Conservation (phyloP, 53 echinoderm and acorn worm species). For the Holothuria leucospilota region DNA sequence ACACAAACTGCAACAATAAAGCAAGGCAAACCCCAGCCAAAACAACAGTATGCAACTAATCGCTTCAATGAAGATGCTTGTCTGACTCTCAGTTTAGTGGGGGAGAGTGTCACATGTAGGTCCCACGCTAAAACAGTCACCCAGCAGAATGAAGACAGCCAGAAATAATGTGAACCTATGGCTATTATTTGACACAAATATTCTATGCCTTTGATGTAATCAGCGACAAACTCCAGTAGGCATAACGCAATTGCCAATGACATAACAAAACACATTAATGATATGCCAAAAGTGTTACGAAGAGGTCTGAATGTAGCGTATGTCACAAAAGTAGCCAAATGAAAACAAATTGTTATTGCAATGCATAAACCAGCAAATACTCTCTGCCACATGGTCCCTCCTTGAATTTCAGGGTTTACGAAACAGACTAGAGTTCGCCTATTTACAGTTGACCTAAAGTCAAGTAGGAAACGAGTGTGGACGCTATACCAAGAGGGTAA, state of each 20-base stretch:
- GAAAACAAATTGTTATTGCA: no score
- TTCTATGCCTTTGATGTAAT: neutral
- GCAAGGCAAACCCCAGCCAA: neutral
- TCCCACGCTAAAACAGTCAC: conserved; percentile 13
- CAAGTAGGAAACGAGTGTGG: no score
- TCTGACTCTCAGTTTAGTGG: neutral
- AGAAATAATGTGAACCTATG: neutral
- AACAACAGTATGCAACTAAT: neutral
- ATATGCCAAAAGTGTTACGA: no score
- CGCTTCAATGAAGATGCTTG: neutral
- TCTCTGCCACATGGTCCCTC: no score
- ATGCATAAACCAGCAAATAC: no score
- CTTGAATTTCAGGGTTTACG: no score
- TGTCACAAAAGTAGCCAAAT: no score
- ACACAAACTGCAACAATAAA: neutral
- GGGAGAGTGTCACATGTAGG: neutral
- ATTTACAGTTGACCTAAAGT: no score
- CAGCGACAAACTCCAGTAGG: neutral
- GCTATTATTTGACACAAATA: neutral
- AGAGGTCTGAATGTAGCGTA: neutral
- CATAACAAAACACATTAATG: no score
- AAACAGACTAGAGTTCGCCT: no score
- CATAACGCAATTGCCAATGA: conserved; percentile 3
- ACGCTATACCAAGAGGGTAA: no score
- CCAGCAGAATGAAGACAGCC: conserved; percentile 10